phyloP scores from a whole-genome alignment of 2,888 invertebrate species.

The Scaptomyza polygonia region DNA sequence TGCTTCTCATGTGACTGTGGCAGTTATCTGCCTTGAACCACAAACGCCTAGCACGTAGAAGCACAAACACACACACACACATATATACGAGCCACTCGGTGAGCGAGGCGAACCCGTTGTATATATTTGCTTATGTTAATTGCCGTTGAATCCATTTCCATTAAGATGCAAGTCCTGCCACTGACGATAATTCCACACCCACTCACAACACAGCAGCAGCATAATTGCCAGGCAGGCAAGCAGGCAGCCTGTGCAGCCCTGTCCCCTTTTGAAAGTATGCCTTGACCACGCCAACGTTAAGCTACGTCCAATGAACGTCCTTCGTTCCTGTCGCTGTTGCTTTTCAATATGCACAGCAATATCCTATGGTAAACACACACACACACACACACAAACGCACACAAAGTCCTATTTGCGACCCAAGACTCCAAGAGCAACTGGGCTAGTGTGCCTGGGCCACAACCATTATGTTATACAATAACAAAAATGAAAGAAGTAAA shows the following conservation, averaged over 20 bases:
- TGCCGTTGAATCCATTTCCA: constrained; percentile 83
- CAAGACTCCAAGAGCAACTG: constrained; percentile 4
- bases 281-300: constrained; percentile 73
- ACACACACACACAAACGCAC: constrained; percentile 21
- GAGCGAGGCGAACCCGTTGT: constrained; percentile 63
- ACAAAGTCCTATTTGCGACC: constrained; percentile 13
- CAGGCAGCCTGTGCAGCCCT: constrained; percentile 29
- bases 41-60: constrained; percentile 76
- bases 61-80: constrained; percentile 23
- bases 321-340: constrained; percentile 64
- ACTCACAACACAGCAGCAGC: constrained; percentile 44
- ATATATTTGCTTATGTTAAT: constrained; percentile 83
- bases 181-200: constrained; percentile 77
- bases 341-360: constrained; percentile 81
- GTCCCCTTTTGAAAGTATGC: constrained; percentile 59
- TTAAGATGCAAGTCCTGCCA: constrained; percentile 81
- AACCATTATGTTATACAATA: constrained; percentile 77
- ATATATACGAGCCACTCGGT: constrained; percentile 17
- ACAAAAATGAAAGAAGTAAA: constrained; percentile 61
- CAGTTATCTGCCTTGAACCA: constrained; percentile 63
- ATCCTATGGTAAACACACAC: constrained; percentile 77
- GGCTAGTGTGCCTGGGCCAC: constrained; percentile 9
- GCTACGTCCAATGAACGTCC: constrained; percentile 44
- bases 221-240: constrained; percentile 59
- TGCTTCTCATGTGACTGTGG: constrained; percentile 55